A percentile compares a stretch with the other conserved stretches of the same genome.
Conservation (phyloP, 2,888 invertebrate genomes). For the Therioaphis trifolii region DNA sequence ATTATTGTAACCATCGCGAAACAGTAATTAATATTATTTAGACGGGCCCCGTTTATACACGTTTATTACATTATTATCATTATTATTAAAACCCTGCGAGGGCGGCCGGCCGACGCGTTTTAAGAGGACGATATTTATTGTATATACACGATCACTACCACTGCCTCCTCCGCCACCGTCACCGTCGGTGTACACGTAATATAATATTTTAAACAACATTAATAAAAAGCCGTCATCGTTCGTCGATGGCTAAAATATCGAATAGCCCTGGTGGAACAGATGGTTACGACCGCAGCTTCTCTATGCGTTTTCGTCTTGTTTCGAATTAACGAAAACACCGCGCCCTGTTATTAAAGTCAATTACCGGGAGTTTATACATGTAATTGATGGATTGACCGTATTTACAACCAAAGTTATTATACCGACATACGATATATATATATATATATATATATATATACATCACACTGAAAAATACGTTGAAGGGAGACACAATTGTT, state of each 20-base stretch:
- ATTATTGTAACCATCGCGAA: too few species aligned
- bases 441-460: background rate
- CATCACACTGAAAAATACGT: background rate
- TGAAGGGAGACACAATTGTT: background rate
- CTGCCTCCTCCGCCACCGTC: background rate
- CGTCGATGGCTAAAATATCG: background rate
- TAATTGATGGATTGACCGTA: conserved; percentile 38
- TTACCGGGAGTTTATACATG: too few species aligned
- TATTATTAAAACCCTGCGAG: too few species aligned
- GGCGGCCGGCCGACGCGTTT: too few species aligned
- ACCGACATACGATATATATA: too few species aligned
- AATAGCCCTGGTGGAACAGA: background rate
- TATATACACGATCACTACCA: background rate
- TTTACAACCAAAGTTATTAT: too few species aligned
- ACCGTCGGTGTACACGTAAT: background rate
- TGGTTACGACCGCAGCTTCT: background rate
- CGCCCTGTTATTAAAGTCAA: conserved; percentile 44
- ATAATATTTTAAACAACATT: too few species aligned
- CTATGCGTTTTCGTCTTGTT: background rate
- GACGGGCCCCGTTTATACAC: too few species aligned
- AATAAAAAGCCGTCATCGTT: background rate
- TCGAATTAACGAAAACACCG: conserved; percentile 31
- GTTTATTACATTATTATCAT: too few species aligned
- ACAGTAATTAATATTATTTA: too few species aligned
- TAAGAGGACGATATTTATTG: background rate